Evolutionary conservation across 2,113 vertebrate species (phyloP), one percentile per base, ranked within the genome.

Genomic region (Dicrurus megarhynchus): DNA sequence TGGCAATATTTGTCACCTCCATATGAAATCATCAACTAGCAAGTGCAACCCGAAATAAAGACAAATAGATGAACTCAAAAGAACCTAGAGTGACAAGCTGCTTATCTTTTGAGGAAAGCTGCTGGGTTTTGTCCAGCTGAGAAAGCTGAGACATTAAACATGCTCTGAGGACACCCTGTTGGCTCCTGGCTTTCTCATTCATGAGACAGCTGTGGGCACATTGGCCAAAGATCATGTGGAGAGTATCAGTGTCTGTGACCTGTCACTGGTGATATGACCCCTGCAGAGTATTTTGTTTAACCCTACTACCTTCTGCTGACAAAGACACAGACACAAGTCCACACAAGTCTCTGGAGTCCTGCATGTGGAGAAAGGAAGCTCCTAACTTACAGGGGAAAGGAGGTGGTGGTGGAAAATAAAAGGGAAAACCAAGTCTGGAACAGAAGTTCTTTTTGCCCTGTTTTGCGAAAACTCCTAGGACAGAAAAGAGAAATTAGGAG

Each of bases 361-460:
- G 12, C 23, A 7, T 4, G 4, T 42, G 57, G 47, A 10, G 42
- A 56, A 50, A 71, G 44, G 24, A 42, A 32, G 6, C 3, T 28
- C 19, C 20, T 44, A 60, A 42, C 6, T 77, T 64, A 33, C 0
- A 67, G 27, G 8, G 17, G 17, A 63, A 81, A 82, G 16, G 17
- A 9, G 6, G 0, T 2, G 3, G 5, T 59, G 6, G 3, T 28
- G 7, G 37, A 32, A 76, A 91, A 50, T 57, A 22, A 0, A 6
- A n/a, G 26, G 20, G 39, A 42, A 93, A 86, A 60, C 7, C 8
- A 78, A 39, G 7, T 10, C 50, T 65, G 59, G 10, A 67, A 42
- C 16, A 67, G 20, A 84, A 42, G 22, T 27, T 57, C 9, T 65
- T 85, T 80, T 73, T 26, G 20, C 7, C 13, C 13, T 44, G 22